Conservation (phyloP, 37 sponge, comb jelly and placozoan genomes). For the Geodia barretti region DNA sequence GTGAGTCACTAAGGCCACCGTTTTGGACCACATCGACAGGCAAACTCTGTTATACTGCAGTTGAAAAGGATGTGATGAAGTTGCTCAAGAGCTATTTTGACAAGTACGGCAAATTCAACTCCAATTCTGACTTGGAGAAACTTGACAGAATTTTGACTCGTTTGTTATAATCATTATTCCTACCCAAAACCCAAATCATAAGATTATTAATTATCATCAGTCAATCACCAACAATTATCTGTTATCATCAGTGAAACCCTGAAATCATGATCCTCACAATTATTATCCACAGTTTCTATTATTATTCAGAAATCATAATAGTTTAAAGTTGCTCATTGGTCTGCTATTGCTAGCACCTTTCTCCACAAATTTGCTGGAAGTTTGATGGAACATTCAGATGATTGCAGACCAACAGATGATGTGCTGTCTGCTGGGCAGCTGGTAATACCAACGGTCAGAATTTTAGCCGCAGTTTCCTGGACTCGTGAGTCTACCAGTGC, state of each 20-base stretch:
- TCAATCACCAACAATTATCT: too few species aligned
- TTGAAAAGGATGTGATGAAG: neutral
- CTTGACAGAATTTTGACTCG: slow-evolving; percentile 16
- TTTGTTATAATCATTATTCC: too few species aligned
- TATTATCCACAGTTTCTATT: too few species aligned
- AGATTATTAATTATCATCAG: too few species aligned
- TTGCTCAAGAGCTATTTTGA: slow-evolving; percentile 26
- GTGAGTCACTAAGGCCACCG: slow-evolving; percentile 6
- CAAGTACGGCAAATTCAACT: slow-evolving; percentile 8
- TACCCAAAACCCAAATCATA: too few species aligned
- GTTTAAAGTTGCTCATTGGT: neutral
- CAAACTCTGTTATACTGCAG: neutral
- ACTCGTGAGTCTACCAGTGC: neutral
- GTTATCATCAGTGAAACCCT: too few species aligned
- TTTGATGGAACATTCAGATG: too few species aligned
- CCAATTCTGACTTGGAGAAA: slow-evolving; percentile 30
- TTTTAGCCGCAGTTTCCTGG: neutral
- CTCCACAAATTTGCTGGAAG: neutral
- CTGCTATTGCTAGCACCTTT: neutral
- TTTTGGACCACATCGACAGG: neutral
- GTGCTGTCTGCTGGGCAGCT: neutral
- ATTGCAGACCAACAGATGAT: too few species aligned
- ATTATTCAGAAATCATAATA: too few species aligned
- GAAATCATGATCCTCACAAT: too few species aligned
- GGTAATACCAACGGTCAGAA: neutral